A percentile compares a stretch with the other conserved stretches of the same genome.
Conservation (phyloP, 2,888 invertebrate genomes). For the Ecliptopera silaceata region DNA sequence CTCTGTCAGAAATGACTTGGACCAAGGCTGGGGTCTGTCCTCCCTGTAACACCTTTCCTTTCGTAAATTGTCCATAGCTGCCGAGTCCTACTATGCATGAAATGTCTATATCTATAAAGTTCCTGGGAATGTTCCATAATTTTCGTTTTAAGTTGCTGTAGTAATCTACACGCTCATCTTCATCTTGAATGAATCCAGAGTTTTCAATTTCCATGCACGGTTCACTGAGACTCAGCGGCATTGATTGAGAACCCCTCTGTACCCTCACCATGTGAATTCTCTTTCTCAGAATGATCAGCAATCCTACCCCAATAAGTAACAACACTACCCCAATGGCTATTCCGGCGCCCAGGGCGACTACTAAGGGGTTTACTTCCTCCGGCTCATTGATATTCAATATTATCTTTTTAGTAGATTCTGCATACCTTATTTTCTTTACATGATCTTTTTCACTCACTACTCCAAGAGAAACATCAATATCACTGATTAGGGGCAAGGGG, state of each 20-base stretch:
- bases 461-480: conserved; percentile 87
- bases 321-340: conserved; percentile 89
- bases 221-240: conserved; percentile 89
- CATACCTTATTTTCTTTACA: conserved; percentile 85
- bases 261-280: conserved; percentile 71
- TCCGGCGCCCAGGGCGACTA: conserved; percentile 80
- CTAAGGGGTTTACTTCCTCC: conserved; percentile 73
- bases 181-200: conserved; percentile 89
- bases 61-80: conserved; percentile 90
- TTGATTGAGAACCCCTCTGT: conserved; percentile 74
- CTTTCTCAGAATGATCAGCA: conserved; percentile 84
- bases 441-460: conserved; percentile 87
- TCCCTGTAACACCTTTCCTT: conserved; percentile 86
- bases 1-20: conserved; percentile 85
- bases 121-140: conserved; percentile 88
- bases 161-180: conserved; percentile 86
- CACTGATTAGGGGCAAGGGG: conserved; percentile 84
- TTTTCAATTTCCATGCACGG: conserved; percentile 92
- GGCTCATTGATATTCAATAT: conserved; percentile 79
- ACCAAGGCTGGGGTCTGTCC: conserved; percentile 80
- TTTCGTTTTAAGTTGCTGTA: conserved; percentile 89
- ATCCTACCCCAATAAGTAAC: conserved; percentile 84
- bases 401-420: conserved; percentile 80
- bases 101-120: conserved; percentile 87
- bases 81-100: conserved; percentile 88